Base-by-base conservation (phyloP, 2,797 vertebrate species). In the Knipowitschia caucasica region DNA sequence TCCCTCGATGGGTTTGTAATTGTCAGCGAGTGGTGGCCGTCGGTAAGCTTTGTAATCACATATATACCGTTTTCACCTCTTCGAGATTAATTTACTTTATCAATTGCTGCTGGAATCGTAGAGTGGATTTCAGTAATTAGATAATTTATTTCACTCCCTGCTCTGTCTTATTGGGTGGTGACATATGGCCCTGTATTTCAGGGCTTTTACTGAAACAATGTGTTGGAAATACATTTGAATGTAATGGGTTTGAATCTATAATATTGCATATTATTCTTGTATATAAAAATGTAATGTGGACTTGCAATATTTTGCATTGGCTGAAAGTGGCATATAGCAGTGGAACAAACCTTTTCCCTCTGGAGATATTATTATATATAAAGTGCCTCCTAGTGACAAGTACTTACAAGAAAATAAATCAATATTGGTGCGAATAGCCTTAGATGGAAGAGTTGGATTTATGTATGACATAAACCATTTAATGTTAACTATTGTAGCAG, bases 1-100 rank as follows among this genome's bases (percentile, higher is more conserved):
- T 20, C 1, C 36, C 47, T 78, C 86, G 84, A 89, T 81, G 81
- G 80, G 63, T 67, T 50, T 66, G 70, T 86, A 76, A 84, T 81
- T 83, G 70, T 25, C 12, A 61, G 62, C 69, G 64, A 73, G 72
- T 40, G 62, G 55, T 21, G 43, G 59, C 43, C 69, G 79, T 84
- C 70, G 50, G 39, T 43, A 39, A 15, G 62, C 71, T 75, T 73
- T 73, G 64, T 77, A 63, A 70, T 78, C 69, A 67, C 33, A 80
- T 71, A 71, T 67, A 70, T 56, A 26, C n/a, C n/a, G 61, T 74
- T 63, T 39, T 42, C 42, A 56, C 59, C 73, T 57, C 64, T 68
- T 50, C 46, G 40, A 53, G 56, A 69, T 60, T 63, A 15, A 54
- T 76, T 71, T 56, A 20, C 53, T 44, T 35, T 35, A 59, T 65